phyloP scores from a whole-genome alignment of 1,140 invertebrate species.

The Ooceraea biroi region DNA sequence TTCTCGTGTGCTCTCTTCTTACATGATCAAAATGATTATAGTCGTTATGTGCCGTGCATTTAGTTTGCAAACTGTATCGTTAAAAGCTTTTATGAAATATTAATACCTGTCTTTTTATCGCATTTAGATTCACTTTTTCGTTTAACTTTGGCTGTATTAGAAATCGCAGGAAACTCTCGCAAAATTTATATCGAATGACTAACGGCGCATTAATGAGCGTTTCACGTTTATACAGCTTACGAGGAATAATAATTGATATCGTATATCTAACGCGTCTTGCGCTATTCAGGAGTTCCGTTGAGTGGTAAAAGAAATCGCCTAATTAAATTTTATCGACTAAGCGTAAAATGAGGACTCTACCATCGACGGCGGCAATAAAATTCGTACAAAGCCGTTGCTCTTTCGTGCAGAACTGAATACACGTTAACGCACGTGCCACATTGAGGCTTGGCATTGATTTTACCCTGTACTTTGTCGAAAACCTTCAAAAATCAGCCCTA shows the following conservation, averaged over 20 bases:
- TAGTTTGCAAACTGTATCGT: neutral
- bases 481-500: constrained; percentile 17
- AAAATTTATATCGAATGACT: constrained; percentile 42
- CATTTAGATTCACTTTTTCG: neutral
- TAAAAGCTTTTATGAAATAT: neutral
- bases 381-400: constrained; percentile 41
- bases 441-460: constrained; percentile 46
- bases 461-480: constrained; percentile 27
- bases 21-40: neutral
- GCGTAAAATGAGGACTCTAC: constrained; percentile 60
- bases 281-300: constrained; percentile 39
- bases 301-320: constrained; percentile 42
- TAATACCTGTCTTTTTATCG: neutral
- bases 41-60: neutral
- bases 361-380: constrained; percentile 33
- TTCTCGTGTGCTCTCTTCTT: neutral
- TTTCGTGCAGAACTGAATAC: constrained; percentile 36
- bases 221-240: constrained; percentile 28
- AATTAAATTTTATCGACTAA: constrained; percentile 67
- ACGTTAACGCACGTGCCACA: constrained; percentile 37
- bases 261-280: constrained; percentile 45
- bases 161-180: constrained; percentile 30
- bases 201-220: constrained; percentile 48
- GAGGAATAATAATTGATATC: constrained; percentile 59
- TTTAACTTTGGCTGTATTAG: neutral